These are phyloP conservation scores for Scaptomyza flava DNA, from an alignment of 2,888 invertebrate species.

Conservation along the genomic window DNA sequence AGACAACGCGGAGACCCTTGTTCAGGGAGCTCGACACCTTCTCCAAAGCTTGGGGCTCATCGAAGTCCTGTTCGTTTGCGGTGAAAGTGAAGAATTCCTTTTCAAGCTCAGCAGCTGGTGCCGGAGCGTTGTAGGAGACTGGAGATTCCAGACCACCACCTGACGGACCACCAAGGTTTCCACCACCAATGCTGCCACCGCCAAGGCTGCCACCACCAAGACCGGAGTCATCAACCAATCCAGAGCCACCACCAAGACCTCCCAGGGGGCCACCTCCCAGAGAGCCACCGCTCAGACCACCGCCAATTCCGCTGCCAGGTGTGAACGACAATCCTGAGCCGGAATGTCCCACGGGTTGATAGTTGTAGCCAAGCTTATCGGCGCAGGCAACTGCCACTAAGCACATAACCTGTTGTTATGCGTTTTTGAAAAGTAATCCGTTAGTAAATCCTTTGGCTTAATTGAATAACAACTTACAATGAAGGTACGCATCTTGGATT, in stretches of 20 bases:
- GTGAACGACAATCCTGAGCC: constrained; percentile 68
- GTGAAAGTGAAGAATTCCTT: constrained; percentile 75
- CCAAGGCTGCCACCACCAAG: constrained; percentile 35
- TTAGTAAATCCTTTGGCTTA: constrained; percentile 37
- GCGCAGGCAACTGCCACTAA: constrained; percentile 75
- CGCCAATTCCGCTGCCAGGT: constrained; percentile 58
- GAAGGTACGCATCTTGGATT: constrained; percentile 70
- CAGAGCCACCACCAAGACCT: constrained; percentile 11
- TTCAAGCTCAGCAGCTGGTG: constrained; percentile 62
- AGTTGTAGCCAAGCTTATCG: constrained; percentile 80
- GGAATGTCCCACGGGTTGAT: constrained; percentile 76
- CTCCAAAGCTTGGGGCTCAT: constrained; percentile 59
- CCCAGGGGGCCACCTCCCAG: constrained; percentile 9
- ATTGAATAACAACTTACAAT: constrained; percentile 57
- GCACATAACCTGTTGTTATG: constrained; percentile 67
- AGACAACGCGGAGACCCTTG: constrained; percentile 73
- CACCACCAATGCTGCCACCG: constrained; percentile 33
- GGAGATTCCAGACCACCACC: constrained; percentile 43
- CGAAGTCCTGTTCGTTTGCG: constrained; percentile 72
- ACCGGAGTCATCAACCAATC: not conserved
- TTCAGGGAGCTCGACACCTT: constrained; percentile 66
- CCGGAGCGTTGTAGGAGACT: constrained; percentile 61
- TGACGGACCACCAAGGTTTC: constrained; percentile 34
- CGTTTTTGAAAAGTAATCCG: constrained; percentile 15
- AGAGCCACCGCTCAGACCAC: constrained; percentile 20